phyloP scores from a whole-genome alignment of 2,888 invertebrate genomes.

The Crematogaster levior region DNA sequence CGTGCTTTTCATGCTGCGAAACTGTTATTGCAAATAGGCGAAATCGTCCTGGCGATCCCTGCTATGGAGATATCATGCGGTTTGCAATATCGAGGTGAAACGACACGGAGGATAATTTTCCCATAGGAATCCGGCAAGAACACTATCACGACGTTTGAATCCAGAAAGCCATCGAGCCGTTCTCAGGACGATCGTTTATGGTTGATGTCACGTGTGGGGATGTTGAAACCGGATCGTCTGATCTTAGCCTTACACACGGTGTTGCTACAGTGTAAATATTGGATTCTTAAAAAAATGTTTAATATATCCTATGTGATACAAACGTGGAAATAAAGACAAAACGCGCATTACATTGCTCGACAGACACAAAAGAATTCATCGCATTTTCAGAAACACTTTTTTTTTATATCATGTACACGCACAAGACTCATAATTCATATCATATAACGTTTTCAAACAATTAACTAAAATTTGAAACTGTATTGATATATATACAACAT shows the following conservation, averaged over 20 bases:
- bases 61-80: slow-evolving; percentile 78
- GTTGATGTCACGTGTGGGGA: slow-evolving; percentile 77
- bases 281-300: slow-evolving; percentile 28
- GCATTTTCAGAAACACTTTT: not conserved
- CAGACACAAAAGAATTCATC: not conserved
- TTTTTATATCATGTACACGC: not conserved
- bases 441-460: not conserved
- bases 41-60: slow-evolving; percentile 74
- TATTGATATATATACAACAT: not conserved
- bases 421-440: not conserved
- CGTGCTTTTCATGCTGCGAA: slow-evolving; percentile 69
- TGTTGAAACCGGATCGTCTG: slow-evolving; percentile 64
- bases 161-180: slow-evolving; percentile 69
- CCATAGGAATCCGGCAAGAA: slow-evolving; percentile 75
- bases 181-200: slow-evolving; percentile 73
- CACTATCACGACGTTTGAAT: slow-evolving; percentile 77
- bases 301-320: not conserved
- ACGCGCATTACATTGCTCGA: not conserved
- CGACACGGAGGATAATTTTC: slow-evolving; percentile 80
- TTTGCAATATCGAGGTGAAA: slow-evolving; percentile 72
- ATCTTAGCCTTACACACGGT: not conserved
- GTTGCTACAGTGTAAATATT: slow-evolving; percentile 43
- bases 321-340: not conserved
- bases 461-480: not conserved
- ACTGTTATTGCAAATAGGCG: slow-evolving; percentile 81